Evolutionary conservation across 2,113 vertebrate genomes (phyloP).

Genomic region (Cercocebus atys): DNA sequence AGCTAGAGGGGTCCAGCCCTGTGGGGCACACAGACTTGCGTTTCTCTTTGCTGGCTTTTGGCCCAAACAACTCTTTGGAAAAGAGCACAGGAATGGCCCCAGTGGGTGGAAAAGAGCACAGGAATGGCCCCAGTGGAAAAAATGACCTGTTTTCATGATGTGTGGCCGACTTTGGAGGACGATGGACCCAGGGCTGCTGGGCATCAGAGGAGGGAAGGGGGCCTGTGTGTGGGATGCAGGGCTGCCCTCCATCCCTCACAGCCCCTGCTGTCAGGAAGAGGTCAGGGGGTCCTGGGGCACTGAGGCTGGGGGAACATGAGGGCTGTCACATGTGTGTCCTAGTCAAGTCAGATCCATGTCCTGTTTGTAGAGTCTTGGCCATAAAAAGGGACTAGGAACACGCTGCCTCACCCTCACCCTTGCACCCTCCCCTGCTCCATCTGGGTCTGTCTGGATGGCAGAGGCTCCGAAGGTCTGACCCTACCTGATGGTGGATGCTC

Average conservation of each 20-base stretch:
- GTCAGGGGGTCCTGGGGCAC: fast-evolving
- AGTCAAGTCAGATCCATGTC: not conserved
- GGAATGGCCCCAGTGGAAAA: too few species aligned
- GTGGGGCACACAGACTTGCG: fast-evolving
- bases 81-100: not conserved
- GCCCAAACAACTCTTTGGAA: not conserved
- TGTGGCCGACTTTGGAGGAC: not conserved
- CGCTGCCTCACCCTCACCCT: not conserved
- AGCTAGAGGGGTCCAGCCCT: not conserved
- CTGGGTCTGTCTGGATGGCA: not conserved
- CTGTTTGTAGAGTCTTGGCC: not conserved
- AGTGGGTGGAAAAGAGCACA: not conserved
- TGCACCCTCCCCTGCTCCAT: not conserved
- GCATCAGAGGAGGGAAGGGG: not conserved
- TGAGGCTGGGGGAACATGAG: fast-evolving
- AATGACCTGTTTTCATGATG: not conserved
- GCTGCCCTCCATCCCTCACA: not conserved
- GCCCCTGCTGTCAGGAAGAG: not conserved
- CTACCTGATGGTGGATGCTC: not conserved
- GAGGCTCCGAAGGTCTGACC: not conserved
- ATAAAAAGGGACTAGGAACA: not conserved
- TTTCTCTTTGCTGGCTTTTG: not conserved
- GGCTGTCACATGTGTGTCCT: not conserved
- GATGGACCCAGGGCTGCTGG: not conserved
- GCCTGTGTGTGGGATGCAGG: not conserved